A percentile compares a stretch with the other conserved stretches of the same genome.
Conservation (phyloP, 2,888 invertebrate genomes). For the Diarsia dahlii region DNA sequence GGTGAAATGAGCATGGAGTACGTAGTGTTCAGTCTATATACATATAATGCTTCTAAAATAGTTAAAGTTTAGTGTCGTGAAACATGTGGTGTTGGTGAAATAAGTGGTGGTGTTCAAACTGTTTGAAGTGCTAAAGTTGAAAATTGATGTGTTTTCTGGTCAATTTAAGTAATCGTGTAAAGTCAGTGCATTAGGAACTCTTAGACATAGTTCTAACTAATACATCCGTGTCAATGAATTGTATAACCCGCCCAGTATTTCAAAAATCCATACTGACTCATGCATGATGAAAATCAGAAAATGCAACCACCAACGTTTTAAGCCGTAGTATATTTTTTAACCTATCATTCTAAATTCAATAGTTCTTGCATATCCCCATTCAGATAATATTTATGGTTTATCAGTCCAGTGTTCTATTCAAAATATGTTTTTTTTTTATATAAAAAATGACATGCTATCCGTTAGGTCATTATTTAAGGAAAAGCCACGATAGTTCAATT, state of each 20-base stretch:
- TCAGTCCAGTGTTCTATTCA: not conserved
- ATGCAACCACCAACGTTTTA: no score
- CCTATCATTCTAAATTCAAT: not conserved
- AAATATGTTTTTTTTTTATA: no score
- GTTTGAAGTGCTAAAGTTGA: slow-evolving; percentile 3
- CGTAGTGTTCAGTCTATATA: no score
- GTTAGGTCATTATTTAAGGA: not conserved
- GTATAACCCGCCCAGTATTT: not conserved
- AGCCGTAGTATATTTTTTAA: no score
- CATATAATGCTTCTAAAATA: slow-evolving; percentile 5
- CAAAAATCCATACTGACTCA: not conserved
- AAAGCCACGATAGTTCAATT: no score
- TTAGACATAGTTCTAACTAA: not conserved
- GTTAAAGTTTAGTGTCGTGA: not conserved
- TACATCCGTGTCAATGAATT: not conserved
- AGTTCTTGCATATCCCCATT: not conserved
- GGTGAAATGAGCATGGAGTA: no score
- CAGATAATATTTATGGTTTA: not conserved
- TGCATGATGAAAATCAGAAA: not conserved
- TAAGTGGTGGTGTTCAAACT: not conserved
- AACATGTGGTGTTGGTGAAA: not conserved
- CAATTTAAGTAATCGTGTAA: not conserved
- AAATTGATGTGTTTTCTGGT: slow-evolving; percentile 2
- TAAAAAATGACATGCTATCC: no score
- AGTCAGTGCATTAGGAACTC: not conserved